Base-by-base conservation (phyloP, 2,888 invertebrate genomes). In the Habrosyne pyritoides region DNA sequence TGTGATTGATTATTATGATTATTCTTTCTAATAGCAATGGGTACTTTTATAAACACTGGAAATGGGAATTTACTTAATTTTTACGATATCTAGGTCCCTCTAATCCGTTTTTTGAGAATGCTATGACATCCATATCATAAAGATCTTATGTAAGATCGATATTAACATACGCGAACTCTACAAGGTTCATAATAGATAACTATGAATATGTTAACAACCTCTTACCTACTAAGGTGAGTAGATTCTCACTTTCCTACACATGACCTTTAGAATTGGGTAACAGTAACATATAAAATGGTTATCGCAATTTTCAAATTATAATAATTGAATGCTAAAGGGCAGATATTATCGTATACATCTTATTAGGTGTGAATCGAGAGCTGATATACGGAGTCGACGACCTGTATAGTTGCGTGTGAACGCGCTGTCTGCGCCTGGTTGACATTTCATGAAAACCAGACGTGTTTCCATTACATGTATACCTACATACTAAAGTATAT, bases 361-460 rank as follows among this genome's bases (percentile, higher is more conserved):
- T 66, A 69, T 65, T 67, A 56, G 58, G 56, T 72, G 69, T 69
- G 67, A 69, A 68, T 70, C 70, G 66, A 64, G 71, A 67, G 63
- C 21, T 26, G 36, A 49, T 74, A 67, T 64, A 65, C 61, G 62
- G 67, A 65, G 72, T 65, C 68, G 64, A 68, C 61, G 74, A 71
- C 75, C 67, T 61, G 8, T 36, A 36, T 42, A 55, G 73, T 84
- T 76, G 86, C 86, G 83, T 86, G 86, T 75, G 63, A 73, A 61
- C 57, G 56, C 64, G 57, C 60, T 67, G 61, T 74, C 69, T 68
- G 67, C 69, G 68, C 67, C 69, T 73, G 73, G 79, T 77, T 86
- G 86, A 81, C 86, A 86, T 86, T 86, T 86, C 78, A 81, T 81
- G 79, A 76, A 81, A 79, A 77, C 79, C 76, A 75, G 79, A 79